Conservation (phyloP, 2,113 vertebrate genomes). For the Gobius niger region DNA sequence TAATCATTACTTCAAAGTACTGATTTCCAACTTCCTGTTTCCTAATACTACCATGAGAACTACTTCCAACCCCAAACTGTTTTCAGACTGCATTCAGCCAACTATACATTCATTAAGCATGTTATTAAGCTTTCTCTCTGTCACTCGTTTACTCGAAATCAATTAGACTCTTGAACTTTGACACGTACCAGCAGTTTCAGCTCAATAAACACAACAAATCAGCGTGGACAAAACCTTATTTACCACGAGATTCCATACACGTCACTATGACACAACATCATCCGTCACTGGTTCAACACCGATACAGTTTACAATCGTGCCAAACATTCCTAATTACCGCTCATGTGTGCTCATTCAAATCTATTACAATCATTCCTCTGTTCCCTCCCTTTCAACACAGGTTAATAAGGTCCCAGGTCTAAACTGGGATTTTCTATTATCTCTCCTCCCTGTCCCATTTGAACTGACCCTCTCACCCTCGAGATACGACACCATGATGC, state of each 20-base stretch:
- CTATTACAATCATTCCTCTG: not conserved
- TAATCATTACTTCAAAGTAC: no score
- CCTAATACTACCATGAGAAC: no score
- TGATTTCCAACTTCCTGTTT: no score
- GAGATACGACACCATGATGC: slow-evolving; percentile 24
- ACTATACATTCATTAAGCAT: no score
- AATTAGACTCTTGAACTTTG: not conserved
- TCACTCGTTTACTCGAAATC: not conserved
- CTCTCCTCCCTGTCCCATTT: slow-evolving; percentile 8
- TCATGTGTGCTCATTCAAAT: not conserved
- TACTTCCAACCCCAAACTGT: no score
- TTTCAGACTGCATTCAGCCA: no score
- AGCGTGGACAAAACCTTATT: not conserved
- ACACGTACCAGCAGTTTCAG: not conserved
- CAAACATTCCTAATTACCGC: not conserved
- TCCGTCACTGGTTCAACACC: no score
- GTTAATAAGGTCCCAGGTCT: slow-evolving; percentile 36
- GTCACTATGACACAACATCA: no score
- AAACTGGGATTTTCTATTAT: slow-evolving; percentile 40
- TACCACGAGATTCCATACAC: not conserved
- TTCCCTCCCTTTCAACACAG: slow-evolving; percentile 17
- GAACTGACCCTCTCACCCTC: slow-evolving; percentile 12
- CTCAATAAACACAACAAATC: not conserved
- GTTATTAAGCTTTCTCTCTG: no score
- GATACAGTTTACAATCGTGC: no score